Evolutionary conservation across 2,797 vertebrate species (phyloP).

Genomic region (Sarcophilus harrisii): DNA sequence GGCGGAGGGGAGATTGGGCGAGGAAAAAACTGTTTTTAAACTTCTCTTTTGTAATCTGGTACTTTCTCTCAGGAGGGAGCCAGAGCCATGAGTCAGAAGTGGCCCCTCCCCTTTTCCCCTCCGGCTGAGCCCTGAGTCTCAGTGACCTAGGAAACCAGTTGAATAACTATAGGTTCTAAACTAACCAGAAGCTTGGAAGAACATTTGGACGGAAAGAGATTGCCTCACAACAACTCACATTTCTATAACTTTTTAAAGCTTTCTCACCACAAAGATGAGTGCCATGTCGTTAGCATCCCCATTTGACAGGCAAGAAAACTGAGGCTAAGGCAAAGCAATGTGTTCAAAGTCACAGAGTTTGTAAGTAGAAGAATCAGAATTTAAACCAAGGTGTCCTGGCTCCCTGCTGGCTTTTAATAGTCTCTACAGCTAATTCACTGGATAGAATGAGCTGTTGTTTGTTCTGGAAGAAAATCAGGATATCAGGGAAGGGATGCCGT

Average conservation of each 20-base stretch:
- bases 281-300: background rate
- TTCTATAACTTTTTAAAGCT: background rate
- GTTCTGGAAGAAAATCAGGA: no score
- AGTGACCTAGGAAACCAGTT: background rate
- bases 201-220: background rate
- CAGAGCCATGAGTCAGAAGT: background rate
- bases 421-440: background rate
- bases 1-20: accelerated
- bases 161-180: background rate
- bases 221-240: background rate
- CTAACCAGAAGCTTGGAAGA: background rate
- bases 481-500: no score
- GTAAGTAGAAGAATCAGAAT: background rate
- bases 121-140: accelerated
- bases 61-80: background rate
- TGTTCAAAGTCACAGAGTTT: background rate
- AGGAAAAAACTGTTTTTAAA: accelerated
- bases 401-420: background rate
- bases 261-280: background rate
- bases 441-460: background rate
- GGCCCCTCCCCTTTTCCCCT: background rate
- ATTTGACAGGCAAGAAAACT: background rate
- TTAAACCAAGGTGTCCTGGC: background rate
- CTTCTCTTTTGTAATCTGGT: background rate
- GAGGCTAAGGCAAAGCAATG: background rate